Evolutionary conservation across 2,888 invertebrate species (phyloP).

Genomic region (Drosophila robusta): DNA sequence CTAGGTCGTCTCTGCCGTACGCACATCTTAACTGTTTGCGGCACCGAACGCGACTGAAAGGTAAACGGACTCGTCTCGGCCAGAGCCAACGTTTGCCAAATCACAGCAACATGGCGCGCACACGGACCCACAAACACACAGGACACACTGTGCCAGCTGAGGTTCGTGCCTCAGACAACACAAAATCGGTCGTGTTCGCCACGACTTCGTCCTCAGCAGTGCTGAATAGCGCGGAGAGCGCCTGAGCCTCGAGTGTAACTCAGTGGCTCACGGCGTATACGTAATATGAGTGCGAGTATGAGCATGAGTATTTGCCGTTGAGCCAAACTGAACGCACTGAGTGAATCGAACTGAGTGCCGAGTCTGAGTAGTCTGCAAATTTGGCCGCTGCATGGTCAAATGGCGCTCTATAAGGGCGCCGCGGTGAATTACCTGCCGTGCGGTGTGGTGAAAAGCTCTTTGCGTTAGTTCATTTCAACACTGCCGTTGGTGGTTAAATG

Average conservation of each 20-base stretch:
- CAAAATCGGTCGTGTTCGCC: slow-evolving; percentile 38
- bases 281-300: slow-evolving; percentile 13
- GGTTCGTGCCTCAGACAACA: slow-evolving; percentile 67
- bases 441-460: slow-evolving; percentile 35
- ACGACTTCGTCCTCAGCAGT: slow-evolving; percentile 18
- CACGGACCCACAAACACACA: slow-evolving; percentile 32
- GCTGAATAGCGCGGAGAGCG: slow-evolving; percentile 43
- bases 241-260: slow-evolving; percentile 28
- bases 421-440: slow-evolving; percentile 17
- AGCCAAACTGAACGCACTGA: slow-evolving; percentile 16
- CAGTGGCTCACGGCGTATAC: slow-evolving; percentile 36
- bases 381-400: slow-evolving; percentile 40
- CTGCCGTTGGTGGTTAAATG: slow-evolving; percentile 24
- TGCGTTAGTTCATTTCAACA: slow-evolving; percentile 24
- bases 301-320: not conserved
- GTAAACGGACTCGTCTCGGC: slow-evolving; percentile 82
- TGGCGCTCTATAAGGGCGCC: slow-evolving; percentile 54
- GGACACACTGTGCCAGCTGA: slow-evolving; percentile 20
- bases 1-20: slow-evolving; percentile 54
- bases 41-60: slow-evolving; percentile 85
- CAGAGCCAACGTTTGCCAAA: slow-evolving; percentile 57
- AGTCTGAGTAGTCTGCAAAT: slow-evolving; percentile 8
- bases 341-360: not conserved
- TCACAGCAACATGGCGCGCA: slow-evolving; percentile 63
- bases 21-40: slow-evolving; percentile 84